Evolutionary conservation across 1,140 invertebrate species (phyloP).

Genomic region (Drosophila oshimai): DNA sequence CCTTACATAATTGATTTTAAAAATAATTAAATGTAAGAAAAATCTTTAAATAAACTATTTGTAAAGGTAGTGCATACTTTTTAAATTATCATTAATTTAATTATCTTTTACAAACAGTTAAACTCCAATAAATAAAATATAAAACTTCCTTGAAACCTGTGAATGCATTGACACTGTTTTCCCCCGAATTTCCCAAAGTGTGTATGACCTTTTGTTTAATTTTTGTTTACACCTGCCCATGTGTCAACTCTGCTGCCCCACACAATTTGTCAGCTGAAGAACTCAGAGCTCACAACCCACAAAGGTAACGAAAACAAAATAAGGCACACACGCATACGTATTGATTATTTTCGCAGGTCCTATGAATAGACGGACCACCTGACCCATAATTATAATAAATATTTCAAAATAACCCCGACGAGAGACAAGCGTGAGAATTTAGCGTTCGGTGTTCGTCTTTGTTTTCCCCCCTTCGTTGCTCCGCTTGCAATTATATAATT

Average conservation of each 20-base stretch:
- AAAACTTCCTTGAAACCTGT: too few relatives aligned
- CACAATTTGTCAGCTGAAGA: conserved; percentile 60
- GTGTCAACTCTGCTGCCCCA: conserved; percentile 48
- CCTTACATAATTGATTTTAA: too few relatives aligned
- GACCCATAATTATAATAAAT: conserved; percentile 72
- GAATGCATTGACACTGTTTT: too few relatives aligned
- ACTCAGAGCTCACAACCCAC: too few relatives aligned
- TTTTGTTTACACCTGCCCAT: conserved; percentile 4
- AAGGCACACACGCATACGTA: conserved; percentile 41
- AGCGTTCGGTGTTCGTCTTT: conserved; percentile 16
- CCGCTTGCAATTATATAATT: conserved; percentile 43
- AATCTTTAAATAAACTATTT: too few relatives aligned
- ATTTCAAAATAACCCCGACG: conserved; percentile 45
- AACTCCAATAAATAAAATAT: too few relatives aligned
- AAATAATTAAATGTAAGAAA: too few relatives aligned
- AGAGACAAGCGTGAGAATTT: conserved; percentile 62
- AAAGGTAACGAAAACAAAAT: too few relatives aligned
- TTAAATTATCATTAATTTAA: too few relatives aligned
- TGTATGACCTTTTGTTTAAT: neutral
- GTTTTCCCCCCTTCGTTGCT: neutral
- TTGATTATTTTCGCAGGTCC: conserved; percentile 55
- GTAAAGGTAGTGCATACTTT: too few relatives aligned
- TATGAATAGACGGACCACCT: conserved; percentile 52
- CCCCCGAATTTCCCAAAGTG: too few relatives aligned
- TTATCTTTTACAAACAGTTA: too few relatives aligned